Percentiles rank a stretch among this genome's conserved stretches.
phyloP scores from a whole-genome alignment of 1,140 invertebrate species.

The Maniola jurtina region DNA sequence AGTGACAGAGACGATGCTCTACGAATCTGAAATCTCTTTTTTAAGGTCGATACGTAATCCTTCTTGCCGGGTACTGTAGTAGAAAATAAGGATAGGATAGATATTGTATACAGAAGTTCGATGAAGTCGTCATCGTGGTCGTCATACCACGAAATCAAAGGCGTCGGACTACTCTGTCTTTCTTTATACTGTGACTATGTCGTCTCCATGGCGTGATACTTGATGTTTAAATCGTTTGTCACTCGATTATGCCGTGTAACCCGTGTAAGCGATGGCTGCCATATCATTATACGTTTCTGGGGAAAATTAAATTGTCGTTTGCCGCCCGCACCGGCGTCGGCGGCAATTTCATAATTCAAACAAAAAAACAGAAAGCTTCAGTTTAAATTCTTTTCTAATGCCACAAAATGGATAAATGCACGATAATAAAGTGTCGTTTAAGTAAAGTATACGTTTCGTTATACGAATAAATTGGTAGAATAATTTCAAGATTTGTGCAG shows the following conservation, averaged over 20 bases:
- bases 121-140: too few relatives aligned
- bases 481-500: slow-evolving; percentile 24
- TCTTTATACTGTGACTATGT: too few relatives aligned
- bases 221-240: slow-evolving; percentile 68
- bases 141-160: neutral
- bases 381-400: slow-evolving; percentile 53
- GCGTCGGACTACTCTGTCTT: neutral
- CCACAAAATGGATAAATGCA: slow-evolving; percentile 64
- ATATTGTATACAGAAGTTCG: too few relatives aligned
- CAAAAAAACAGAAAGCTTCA: slow-evolving; percentile 28
- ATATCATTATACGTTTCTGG: slow-evolving; percentile 62
- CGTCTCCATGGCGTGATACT: slow-evolving; percentile 33
- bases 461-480: slow-evolving; percentile 50
- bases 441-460: slow-evolving; percentile 62
- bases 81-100: too few relatives aligned
- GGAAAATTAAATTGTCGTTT: slow-evolving; percentile 70
- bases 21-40: too few relatives aligned
- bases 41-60: too few relatives aligned
- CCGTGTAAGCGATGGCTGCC: slow-evolving; percentile 45
- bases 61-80: too few relatives aligned
- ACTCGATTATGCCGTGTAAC: slow-evolving; percentile 69
- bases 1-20: too few relatives aligned
- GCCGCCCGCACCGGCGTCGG: slow-evolving; percentile 35
- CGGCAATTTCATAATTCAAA: slow-evolving; percentile 55
- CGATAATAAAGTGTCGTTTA: slow-evolving; percentile 77